Evolutionary conservation across 92 coral and sea anemone genomes (phyloP).

Genomic region (Palythoa grandiflora): DNA sequence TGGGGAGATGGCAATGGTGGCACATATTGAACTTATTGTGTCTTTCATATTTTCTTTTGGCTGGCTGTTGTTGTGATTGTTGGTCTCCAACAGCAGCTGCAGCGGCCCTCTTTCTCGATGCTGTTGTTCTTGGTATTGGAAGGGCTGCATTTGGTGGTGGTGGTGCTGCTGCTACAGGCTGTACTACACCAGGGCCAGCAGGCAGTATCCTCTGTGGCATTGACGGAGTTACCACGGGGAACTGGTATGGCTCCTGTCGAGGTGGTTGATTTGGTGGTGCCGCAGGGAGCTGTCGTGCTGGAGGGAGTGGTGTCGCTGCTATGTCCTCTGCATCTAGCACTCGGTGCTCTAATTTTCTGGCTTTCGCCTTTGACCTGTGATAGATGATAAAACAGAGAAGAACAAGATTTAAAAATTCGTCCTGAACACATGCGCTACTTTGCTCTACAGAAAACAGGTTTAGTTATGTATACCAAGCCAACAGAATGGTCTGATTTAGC

Average conservation of each 20-base stretch:
- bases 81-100: not conserved
- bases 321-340: not conserved
- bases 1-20: slow-evolving; percentile 22
- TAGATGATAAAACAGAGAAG: no score
- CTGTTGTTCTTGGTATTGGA: slow-evolving; percentile 8
- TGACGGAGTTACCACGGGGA: not conserved
- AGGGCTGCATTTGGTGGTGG: not conserved
- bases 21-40: slow-evolving; percentile 29
- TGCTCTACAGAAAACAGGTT: not conserved
- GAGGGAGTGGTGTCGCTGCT: not conserved
- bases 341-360: no score
- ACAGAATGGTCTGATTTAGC: slow-evolving; percentile 49
- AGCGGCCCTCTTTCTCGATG: not conserved
- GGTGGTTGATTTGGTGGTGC: not conserved
- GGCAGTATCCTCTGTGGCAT: not conserved
- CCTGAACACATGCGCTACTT: not conserved
- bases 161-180: not conserved
- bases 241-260: not conserved
- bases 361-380: no score
- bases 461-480: slow-evolving; percentile 9
- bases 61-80: not conserved
- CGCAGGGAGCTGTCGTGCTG: not conserved
- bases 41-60: slow-evolving; percentile 44
- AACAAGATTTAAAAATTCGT: no score
- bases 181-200: not conserved